Conservation (phyloP, 2,113 vertebrate genomes). For the Ochotona curzoniae region DNA sequence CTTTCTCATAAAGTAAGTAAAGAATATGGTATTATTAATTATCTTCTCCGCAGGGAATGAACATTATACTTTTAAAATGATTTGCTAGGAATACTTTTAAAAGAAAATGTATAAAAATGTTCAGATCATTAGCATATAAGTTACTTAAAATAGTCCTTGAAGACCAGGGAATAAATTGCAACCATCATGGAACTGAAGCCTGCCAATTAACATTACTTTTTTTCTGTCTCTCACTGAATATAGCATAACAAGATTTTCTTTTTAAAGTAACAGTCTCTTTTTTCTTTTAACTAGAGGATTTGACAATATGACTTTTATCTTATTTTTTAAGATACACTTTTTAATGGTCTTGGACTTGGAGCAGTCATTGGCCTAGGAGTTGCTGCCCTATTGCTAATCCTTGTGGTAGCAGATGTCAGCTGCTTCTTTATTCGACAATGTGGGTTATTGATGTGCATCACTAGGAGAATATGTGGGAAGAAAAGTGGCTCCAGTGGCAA, state of each 20-base stretch:
- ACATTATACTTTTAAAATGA: neutral
- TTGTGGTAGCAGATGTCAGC: slow-evolving; percentile 95
- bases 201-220: neutral
- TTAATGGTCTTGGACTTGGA: slow-evolving; percentile 96
- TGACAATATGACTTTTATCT: slow-evolving; percentile 54
- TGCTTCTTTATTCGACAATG: slow-evolving; percentile 99
- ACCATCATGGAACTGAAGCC: neutral
- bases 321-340: slow-evolving; percentile 93
- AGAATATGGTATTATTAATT: slow-evolving; percentile 42
- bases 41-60: neutral
- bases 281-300: neutral
- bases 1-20: slow-evolving; percentile 9
- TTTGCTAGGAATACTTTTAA: neutral
- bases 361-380: slow-evolving; percentile 95
- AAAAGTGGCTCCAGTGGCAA: slow-evolving; percentile 96
- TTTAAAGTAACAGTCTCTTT: neutral
- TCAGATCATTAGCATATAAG: neutral
- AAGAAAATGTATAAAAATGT: slow-evolving; percentile 1
- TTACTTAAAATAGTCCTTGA: slow-evolving; percentile 18
- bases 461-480: slow-evolving; percentile 95
- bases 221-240: neutral
- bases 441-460: slow-evolving; percentile 97
- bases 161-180: neutral
- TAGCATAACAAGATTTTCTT: neutral
- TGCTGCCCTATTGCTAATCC: slow-evolving; percentile 94